Percentiles rank a stretch among this genome's conserved stretches.
phyloP scores from a whole-genome alignment of 2,113 vertebrate species.

The Propithecus coquereli region DNA sequence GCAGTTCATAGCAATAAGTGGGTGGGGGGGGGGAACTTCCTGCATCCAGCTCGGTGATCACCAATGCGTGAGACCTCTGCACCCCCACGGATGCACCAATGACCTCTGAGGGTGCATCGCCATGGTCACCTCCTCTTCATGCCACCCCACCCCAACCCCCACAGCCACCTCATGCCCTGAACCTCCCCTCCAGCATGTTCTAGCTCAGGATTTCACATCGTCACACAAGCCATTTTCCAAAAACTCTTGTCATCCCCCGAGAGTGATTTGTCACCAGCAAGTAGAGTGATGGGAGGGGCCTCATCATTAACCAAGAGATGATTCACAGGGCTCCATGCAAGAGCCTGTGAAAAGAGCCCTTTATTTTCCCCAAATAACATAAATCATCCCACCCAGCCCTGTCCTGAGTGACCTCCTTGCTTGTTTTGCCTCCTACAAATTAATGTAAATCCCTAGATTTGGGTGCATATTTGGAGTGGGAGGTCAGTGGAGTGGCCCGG shows the following conservation, averaged over 20 bases:
- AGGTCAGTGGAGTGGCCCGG: not conserved
- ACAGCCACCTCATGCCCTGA: not conserved
- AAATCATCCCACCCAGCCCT: not conserved
- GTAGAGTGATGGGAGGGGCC: not conserved
- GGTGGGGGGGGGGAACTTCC: not conserved
- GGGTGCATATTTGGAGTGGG: not conserved
- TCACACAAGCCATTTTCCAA: not conserved
- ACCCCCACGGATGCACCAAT: rapidly evolving
- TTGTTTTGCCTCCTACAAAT: not conserved
- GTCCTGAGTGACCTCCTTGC: not conserved
- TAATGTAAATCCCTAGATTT: not conserved
- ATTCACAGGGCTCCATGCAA: not conserved
- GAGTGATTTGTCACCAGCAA: not conserved
- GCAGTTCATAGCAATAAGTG: not conserved
- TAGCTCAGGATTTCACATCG: not conserved
- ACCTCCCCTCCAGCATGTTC: not conserved
- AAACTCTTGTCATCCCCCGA: not conserved
- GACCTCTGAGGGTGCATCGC: not conserved
- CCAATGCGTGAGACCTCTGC: rapidly evolving
- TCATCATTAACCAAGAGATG: not conserved
- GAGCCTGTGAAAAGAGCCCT: not conserved
- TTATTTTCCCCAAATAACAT: slow-evolving; percentile 8
- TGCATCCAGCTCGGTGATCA: not conserved
- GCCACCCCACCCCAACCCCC: not conserved
- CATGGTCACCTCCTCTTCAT: not conserved